Evolutionary conservation across 2,113 vertebrate species (phyloP), one percentile per base, ranked within the genome.

Genomic region (Nycticorax nycticorax): DNA sequence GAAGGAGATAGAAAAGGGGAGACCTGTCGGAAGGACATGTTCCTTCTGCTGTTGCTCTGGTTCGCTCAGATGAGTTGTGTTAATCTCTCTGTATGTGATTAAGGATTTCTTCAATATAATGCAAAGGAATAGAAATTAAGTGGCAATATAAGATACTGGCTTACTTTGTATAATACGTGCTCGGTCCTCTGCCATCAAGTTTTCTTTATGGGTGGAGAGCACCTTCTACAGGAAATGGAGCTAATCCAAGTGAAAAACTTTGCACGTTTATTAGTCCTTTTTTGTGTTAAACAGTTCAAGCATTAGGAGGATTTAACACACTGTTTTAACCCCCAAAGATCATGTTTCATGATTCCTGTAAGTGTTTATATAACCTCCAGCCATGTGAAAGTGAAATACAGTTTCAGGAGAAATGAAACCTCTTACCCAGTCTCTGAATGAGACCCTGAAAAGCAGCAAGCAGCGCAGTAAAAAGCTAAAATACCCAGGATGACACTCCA

Each of bases 201-300:
- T 98, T 97, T 96, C 96, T 97, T 97, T 97, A 93, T 96, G 97
- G 97, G 93, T 93, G 92, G 97, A 97, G 96, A 97, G 93, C 93
- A 96, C 96, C 97, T 97, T 97, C 95, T 95, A 86, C 89, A 97
- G 96, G 97, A 98, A 97, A 93, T 97, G 92, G 94, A 97, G 87
- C 77, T 94, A 96, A 94, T 97, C 97, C 93, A 97, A 94, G 87
- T 88, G 93, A 92, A 96, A 90, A 94, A 92, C 60, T 93, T 95
- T 88, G 77, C 93, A 72, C 85, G 8, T 96, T 92, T 96, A 91
- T 78, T 93, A 93, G 87, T 62, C 75, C 69, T 95, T 95, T 97
- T 94, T 71, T 97, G 97, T 96, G 95, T 97, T 96, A 88, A 97
- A 74, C 93, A 93, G 83, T 96, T 97, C 92, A 95, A 77, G 89